Evolutionary conservation across 2,113 vertebrate genomes (phyloP).

Genomic region (Lagopus muta): DNA sequence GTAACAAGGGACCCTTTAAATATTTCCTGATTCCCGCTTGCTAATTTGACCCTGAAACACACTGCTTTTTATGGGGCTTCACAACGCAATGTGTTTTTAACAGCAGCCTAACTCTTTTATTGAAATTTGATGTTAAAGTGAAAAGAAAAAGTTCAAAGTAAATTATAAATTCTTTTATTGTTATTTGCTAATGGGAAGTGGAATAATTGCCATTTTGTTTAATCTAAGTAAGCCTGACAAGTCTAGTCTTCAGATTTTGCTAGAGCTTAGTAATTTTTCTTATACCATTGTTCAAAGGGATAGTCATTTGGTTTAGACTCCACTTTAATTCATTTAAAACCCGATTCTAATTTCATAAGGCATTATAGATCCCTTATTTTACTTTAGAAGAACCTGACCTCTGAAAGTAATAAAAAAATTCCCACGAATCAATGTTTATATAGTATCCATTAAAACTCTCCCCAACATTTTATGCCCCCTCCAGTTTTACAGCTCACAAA

Average conservation of each 20-base stretch:
- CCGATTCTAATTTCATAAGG: constrained; percentile 11
- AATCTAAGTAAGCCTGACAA: constrained; percentile 5
- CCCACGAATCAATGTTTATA: background rate
- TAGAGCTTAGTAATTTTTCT: constrained; percentile 2
- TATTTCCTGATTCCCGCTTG: background rate
- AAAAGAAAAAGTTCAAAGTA: constrained; percentile 1
- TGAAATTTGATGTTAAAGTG: background rate
- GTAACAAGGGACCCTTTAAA: constrained; percentile 47
- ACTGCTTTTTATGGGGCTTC: background rate
- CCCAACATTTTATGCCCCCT: background rate
- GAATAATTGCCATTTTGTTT: constrained; percentile 28
- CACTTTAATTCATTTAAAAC: constrained; percentile 23
- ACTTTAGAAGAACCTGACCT: constrained; percentile 1
- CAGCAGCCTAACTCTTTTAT: background rate
- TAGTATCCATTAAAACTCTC: background rate
- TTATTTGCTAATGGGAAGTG: constrained; percentile 41
- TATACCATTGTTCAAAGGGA: background rate
- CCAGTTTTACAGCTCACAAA: background rate
- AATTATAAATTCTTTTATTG: constrained; percentile 51
- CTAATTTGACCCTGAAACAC: constrained; percentile 16
- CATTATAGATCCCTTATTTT: background rate
- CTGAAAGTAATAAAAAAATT: background rate
- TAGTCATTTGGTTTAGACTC: constrained; percentile 1
- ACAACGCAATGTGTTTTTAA: constrained; percentile 15
- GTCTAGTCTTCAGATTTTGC: constrained; percentile 11